Conservation (phyloP, 2,797 vertebrate genomes). For the Rallus crepitans region DNA sequence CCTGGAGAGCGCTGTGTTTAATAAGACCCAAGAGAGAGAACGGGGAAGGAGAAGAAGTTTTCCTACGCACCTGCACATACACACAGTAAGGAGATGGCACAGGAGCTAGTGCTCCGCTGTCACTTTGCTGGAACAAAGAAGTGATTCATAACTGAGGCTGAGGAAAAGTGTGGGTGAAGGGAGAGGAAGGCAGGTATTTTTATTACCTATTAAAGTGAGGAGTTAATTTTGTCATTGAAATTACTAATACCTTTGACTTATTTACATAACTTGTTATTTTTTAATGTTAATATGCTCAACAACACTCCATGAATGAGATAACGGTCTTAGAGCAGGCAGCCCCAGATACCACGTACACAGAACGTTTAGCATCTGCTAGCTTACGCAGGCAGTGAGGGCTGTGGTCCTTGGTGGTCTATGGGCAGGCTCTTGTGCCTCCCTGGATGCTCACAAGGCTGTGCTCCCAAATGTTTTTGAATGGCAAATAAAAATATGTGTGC, state of each 20-base stretch:
- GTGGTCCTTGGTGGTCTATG: neutral
- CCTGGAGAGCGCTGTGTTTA: neutral
- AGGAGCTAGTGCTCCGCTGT: neutral
- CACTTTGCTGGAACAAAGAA: neutral
- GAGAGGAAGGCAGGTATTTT: neutral
- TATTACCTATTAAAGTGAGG: neutral
- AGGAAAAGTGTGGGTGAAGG: neutral
- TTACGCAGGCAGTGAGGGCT: neutral
- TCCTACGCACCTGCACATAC: neutral
- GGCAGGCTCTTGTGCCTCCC: neutral
- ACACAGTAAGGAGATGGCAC: neutral
- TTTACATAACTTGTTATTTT: neutral
- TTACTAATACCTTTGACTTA: neutral
- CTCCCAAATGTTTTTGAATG: neutral
- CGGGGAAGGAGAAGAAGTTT: neutral
- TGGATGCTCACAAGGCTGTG: neutral
- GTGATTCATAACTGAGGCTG: neutral
- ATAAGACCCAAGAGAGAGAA: neutral
- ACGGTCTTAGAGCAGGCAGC: neutral
- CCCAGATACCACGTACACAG: neutral
- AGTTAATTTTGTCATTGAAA: neutral
- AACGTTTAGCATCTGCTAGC: accelerated
- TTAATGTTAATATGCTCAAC: neutral
- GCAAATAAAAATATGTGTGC: neutral
- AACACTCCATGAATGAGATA: neutral